Evolutionary conservation across 2,888 invertebrate species (phyloP), one percentile per base, ranked within the genome.

Genomic region (Pseudanteris insignis): DNA sequence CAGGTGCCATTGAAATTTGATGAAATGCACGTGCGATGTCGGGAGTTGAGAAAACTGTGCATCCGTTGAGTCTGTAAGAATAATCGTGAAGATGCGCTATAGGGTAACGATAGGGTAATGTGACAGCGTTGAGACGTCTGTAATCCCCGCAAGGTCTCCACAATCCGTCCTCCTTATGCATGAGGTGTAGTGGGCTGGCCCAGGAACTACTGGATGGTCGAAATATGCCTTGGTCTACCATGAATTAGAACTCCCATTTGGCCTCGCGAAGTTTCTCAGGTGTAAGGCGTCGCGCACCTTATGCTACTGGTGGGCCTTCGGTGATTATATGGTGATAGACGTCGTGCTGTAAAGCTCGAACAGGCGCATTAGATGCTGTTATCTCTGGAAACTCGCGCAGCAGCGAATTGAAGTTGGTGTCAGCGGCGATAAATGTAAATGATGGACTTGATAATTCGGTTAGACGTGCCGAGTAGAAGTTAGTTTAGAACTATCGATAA

Each of bases 181-280:
- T 28, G 18, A 63, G 25, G 21, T 57, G 57, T 2, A 65, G 18
- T 0, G 60, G 50, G 2, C 53, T 21, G 0, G 77, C 64, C 76
- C 76, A 79, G 7, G 70, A 65, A 24, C 73, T 72, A 4, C 59
- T 57, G 0, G 74, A 74, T 7, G 62, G 59, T 4, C 69, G 62
- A 11, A 66, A 51, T 3, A 73, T 69, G 1, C 75, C 75, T 5
- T 58, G 12, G 15, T 70, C 44, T 1, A 74, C 21, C 69, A 74
- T 66, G 2, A 25, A 9, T 6, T 65, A 38, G 41, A 75, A 75
- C 28, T 73, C 73, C 2, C 28, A 14, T 37, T 73, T 72, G 0
- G 72, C 74, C 2, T 38, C 47, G 15, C 63, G 18, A 0, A 73
- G 57, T 30, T 69, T 67, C 1, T 76, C 74, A 0, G 70, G 70